phyloP scores from a whole-genome alignment of 2,888 invertebrate genomes.

The Thalpophila matura region DNA sequence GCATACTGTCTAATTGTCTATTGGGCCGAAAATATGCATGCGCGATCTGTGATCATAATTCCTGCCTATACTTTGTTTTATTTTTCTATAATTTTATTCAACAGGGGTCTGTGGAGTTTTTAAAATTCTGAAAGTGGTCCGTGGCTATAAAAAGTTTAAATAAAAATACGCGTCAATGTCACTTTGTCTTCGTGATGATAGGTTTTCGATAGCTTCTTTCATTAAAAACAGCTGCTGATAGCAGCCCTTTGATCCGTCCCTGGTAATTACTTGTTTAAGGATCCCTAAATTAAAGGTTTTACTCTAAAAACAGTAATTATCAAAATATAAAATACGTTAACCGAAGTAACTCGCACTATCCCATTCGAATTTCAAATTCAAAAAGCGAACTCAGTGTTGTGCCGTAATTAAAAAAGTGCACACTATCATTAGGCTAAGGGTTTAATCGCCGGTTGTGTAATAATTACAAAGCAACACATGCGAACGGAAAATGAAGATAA shows the following conservation, averaged over 20 bases:
- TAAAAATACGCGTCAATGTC: too few relatives aligned
- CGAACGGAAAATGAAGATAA: constrained; percentile 69
- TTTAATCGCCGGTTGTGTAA: constrained; percentile 71
- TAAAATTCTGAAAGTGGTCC: too few relatives aligned
- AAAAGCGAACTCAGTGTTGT: constrained; percentile 59
- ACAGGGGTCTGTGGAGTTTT: too few relatives aligned
- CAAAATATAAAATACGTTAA: constrained; percentile 14
- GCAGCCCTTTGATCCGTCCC: not conserved
- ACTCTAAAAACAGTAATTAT: constrained; percentile 46
- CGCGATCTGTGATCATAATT: too few relatives aligned
- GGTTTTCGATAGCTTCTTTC: not conserved
- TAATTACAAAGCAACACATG: constrained; percentile 72
- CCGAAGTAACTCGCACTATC: constrained; percentile 30
- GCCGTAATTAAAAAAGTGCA: constrained; percentile 80
- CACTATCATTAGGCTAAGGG: constrained; percentile 78
- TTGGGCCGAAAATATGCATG: too few relatives aligned
- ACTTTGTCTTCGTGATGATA: too few relatives aligned
- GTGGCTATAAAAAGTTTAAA: too few relatives aligned
- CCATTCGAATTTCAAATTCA: constrained; percentile 62
- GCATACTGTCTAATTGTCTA: too few relatives aligned
- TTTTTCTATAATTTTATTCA: too few relatives aligned
- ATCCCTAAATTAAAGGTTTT: constrained; percentile 10
- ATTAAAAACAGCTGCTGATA: constrained; percentile 35
- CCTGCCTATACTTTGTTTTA: too few relatives aligned
- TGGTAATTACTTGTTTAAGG: constrained; percentile 4